Base-by-base conservation (phyloP, 2,113 vertebrate species). In the Poecilia latipinna region DNA sequence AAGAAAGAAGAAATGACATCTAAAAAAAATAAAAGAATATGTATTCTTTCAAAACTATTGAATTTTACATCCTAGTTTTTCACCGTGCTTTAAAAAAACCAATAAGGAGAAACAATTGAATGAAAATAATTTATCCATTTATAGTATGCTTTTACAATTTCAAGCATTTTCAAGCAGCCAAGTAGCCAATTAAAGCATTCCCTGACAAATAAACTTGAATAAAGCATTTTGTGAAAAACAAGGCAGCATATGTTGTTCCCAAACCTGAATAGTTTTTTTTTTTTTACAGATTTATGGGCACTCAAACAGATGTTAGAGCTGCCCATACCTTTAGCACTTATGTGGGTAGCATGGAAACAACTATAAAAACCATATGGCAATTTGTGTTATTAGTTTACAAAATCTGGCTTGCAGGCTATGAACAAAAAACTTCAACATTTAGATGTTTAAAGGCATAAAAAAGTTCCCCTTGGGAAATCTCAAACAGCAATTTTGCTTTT, bases 191-290 rank as follows among this genome's bases (percentile, higher is more conserved):
- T 13, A 48, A 48, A 19, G 17, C 44, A 48, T 17, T 19, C 5
- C 44, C 17, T 19, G 17, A 48, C 60, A 1, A 28, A 26, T n/a
- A 26, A 61, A 61, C 60, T 61, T 10, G 12, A 61, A 61, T 15
- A 61, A 28, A n/a, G 11, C 26, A 26, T 61, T 61, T 28, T 13
- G 11, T 61, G 4, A 61, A 12, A 61, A 28, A 33, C 2, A 66
- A 13, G 22, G 62, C 29, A 37, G 29, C 67, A 54, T 54, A 69
- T 69, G 66, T 68, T 68, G 42, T 15, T 68, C n/a, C 17, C 4
- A 39, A 42, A 42, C 44, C 1, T 54, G 29, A 24, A 29, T 54
- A 3, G 4, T 54, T 5, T 15, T 51, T 32, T 33, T 12, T 11
- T 13, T 42, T 42, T 37, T 12, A 37, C 10, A 35, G 24, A 22